Base-by-base conservation (phyloP, 1,140 invertebrate genomes). In the Drepana arcuata region DNA sequence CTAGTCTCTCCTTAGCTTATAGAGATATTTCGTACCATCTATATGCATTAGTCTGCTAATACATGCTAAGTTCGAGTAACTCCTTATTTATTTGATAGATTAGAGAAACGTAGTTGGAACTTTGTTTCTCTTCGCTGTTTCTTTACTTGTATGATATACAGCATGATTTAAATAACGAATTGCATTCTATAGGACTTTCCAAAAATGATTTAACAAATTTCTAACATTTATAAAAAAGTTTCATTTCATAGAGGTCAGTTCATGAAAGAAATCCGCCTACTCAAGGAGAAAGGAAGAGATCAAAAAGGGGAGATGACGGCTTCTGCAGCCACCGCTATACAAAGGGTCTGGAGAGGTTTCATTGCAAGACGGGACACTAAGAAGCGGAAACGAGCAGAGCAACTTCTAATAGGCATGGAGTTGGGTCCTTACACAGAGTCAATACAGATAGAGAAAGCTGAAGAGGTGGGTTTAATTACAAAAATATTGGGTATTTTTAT, bases 251-350 rank as follows among this genome's bases (percentile, higher is more conserved):
- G 95, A 47, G 90, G 93, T 6, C 92, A 95, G 62, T 95, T 96
- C 52, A 96, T 97, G 92, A 92, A 92, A 70, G 94, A 96, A 81
- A 93, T 97, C 34, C 83, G 90, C 14, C 83, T 89, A 12, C 84
- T 91, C 39, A 94, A 93, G 72, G 91, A 93, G 47, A 91, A 88
- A 57, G 85, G 87, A 5, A 89, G 91, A 7, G 86, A 88, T 40
- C 67, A 72, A 21, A 84, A 86, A 44, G 84, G 75, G 7, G 83
- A 88, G 45, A 83, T 85, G 51, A 82, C 79, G 48, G 79, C 86
- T 13, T 56, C 86, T 21, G 92, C 93, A 1, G 92, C 91, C 4
- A 80, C 93, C 40, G 90, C 87, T 39, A 94, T 95, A 34, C 93
- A 95, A 60, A 91, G 92, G 71, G 86, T 93, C 26, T 94, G 93